Evolutionary conservation across 2,113 vertebrate species (phyloP).

Genomic region (Malurus elegans): DNA sequence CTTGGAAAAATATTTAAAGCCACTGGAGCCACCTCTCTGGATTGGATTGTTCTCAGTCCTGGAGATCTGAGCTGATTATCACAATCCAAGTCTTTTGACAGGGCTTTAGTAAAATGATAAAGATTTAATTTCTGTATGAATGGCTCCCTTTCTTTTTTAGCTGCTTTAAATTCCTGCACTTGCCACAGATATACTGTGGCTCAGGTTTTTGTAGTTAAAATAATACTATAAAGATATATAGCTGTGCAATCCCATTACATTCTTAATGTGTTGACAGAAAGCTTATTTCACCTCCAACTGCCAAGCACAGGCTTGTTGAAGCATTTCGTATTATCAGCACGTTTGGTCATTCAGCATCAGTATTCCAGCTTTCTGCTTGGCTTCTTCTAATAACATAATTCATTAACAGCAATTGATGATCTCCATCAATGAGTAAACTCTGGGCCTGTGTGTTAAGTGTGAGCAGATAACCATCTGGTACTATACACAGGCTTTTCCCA

Average conservation of each 20-base stretch:
- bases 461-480: neutral
- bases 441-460: neutral
- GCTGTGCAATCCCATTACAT: neutral
- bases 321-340: neutral
- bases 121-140: neutral
- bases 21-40: neutral
- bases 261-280: neutral
- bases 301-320: neutral
- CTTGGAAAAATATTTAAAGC: neutral
- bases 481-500: neutral
- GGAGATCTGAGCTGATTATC: neutral
- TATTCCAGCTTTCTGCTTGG: neutral
- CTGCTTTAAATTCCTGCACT: neutral
- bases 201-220: neutral
- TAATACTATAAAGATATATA: neutral
- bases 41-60: neutral
- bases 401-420: neutral
- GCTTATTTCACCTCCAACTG: neutral
- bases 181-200: neutral
- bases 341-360: neutral
- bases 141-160: neutral
- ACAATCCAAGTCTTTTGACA: neutral
- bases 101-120: neutral
- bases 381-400: neutral
- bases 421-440: neutral